Base-by-base conservation (phyloP, 2,113 vertebrate species). In the Ctenomys sociabilis region DNA sequence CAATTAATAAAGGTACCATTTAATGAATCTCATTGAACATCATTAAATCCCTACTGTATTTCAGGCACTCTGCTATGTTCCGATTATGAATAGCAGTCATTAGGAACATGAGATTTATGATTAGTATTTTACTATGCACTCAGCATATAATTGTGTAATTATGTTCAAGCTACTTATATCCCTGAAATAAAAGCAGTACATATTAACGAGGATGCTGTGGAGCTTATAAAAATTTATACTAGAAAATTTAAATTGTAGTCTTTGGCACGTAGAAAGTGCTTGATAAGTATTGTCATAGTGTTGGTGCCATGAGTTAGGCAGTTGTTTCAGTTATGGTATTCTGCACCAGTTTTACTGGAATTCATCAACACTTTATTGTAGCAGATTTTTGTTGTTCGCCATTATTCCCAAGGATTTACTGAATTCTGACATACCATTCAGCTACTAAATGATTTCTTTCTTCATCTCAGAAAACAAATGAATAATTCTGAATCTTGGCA, bases 351-450 rank as follows among this genome's bases (percentile, higher is more conserved):
- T 92, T 92, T 87, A n/a, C 35, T 64, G 28, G 54, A 54, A 3
- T 87, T 95, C 45, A 94, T 24, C 63, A 59, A 75, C 21, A 21
- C 64, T 49, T 66, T 94, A 19, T 43, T 63, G 7, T 64, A 68
- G 6, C 35, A 64, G 73, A 90, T 22, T 61, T 88, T 70, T 64
- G 85, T 40, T 93, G 63, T 91, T 35, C 52, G 75, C 22, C 30
- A 66, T 93, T 93, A 61, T 93, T 90, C 81, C 90, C 37, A 92
- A 94, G 87, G 52, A 90, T 92, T 95, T 92, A 92, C 59, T 88
- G 77, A 92, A 94, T 19, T 43, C 63, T 92, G 64, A 91, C 37
- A 91, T 89, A 61, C 64, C 54, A 92, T 40, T 86, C 78, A 96
- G 49, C 82, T 92, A 95, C 11, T 28, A 24, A 94, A 96, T 68